Conservation (phyloP, 2,888 invertebrate species). For the Orthonevra nobilis region DNA sequence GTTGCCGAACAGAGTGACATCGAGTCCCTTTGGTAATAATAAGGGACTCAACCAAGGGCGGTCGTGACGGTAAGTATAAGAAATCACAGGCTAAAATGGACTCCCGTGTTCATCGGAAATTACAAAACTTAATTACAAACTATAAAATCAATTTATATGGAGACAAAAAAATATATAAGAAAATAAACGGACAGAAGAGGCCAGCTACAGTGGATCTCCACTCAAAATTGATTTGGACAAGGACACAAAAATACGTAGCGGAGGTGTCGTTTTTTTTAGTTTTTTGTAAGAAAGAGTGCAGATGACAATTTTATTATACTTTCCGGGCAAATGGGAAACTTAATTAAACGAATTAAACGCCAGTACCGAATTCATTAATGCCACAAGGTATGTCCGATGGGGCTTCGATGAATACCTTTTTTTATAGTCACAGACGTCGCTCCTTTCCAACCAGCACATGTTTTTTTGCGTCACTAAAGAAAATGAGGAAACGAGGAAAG, state of each 20-base stretch:
- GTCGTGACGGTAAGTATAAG: neutral
- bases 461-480: no score
- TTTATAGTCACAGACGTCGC: no score
- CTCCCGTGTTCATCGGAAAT: constrained; percentile 33
- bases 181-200: no score
- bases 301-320: constrained; percentile 69
- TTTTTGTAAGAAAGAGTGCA: constrained; percentile 16
- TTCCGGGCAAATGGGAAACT: constrained; percentile 55
- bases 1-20: constrained; percentile 16
- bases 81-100: constrained; percentile 5
- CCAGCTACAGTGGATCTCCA: no score
- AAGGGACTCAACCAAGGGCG: constrained; percentile 5
- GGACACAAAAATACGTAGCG: no score
- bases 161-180: no score
- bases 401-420: constrained; percentile 29
- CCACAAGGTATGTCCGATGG: constrained; percentile 7
- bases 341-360: constrained; percentile 67
- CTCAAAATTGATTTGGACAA: no score
- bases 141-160: constrained; percentile 55
- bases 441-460: no score
- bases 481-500: no score
- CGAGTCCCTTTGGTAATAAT: constrained; percentile 38
- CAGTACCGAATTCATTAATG: constrained; percentile 53
- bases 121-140: constrained; percentile 65
- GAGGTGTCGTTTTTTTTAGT: no score